These are phyloP conservation scores for Stegophylla sp. DNA, from an alignment of 2,888 invertebrate species.

Conservation along the genomic window DNA sequence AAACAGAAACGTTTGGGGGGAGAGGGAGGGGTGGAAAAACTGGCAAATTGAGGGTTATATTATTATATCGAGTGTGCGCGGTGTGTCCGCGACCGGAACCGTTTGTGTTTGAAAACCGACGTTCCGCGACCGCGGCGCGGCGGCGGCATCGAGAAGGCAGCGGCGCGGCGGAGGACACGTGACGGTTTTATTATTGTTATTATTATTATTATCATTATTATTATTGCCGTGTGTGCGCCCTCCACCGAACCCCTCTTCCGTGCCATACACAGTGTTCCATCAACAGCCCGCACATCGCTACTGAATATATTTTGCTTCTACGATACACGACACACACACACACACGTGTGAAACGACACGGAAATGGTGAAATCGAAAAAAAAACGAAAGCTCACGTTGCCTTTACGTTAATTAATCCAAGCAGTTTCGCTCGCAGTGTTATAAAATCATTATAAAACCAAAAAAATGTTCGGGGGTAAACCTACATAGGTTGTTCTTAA, in stretches of 20 bases:
- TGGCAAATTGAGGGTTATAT: slow-evolving; percentile 47
- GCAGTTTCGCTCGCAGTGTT: too few relatives aligned
- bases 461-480: too few relatives aligned
- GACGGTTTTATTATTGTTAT: slow-evolving; percentile 51
- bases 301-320: background rate
- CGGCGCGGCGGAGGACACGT: slow-evolving; percentile 29
- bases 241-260: background rate
- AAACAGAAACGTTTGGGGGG: background rate
- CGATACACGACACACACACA: too few relatives aligned
- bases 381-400: too few relatives aligned
- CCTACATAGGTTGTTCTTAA: too few relatives aligned
- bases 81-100: slow-evolving; percentile 50
- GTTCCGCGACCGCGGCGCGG: slow-evolving; percentile 54
- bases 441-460: too few relatives aligned
- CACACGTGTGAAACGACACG: too few relatives aligned
- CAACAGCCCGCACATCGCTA: background rate
- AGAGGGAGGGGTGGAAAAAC: background rate
- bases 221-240: background rate
- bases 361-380: too few relatives aligned
- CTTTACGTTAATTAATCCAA: too few relatives aligned
- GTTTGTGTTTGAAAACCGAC: slow-evolving; percentile 54
- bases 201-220: slow-evolving; percentile 14
- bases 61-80: slow-evolving; percentile 36
- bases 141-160: slow-evolving; percentile 2
- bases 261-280: background rate